Percentiles rank a stretch among this genome's conserved stretches.
Conservation (phyloP, 2,888 invertebrate species). For the Athrips mouffetella region DNA sequence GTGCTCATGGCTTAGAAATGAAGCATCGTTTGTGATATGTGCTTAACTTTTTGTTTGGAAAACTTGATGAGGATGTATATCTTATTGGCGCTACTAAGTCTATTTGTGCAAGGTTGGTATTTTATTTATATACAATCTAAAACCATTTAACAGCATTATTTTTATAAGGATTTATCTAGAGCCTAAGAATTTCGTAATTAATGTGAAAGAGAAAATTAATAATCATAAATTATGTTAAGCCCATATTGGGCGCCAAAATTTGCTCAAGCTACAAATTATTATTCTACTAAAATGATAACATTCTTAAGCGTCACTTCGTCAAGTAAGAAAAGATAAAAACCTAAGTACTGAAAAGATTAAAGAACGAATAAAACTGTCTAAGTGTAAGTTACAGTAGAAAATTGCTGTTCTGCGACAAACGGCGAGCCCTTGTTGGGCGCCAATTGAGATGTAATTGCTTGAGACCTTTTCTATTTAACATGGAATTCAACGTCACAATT, state of each 20-base stretch:
- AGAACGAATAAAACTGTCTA: background rate
- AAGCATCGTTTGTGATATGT: constrained; percentile 53
- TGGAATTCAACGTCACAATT: background rate
- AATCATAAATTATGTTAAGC: too few species aligned
- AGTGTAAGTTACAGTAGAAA: background rate
- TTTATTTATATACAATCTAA: too few species aligned
- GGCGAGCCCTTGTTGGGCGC: constrained; percentile 9
- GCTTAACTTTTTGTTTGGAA: constrained; percentile 53
- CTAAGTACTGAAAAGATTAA: background rate
- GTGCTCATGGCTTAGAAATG: constrained; percentile 31
- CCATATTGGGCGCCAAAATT: background rate
- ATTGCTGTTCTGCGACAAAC: constrained; percentile 2
- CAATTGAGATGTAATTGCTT: constrained; percentile 9
- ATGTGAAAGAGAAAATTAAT: too few species aligned
- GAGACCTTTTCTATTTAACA: constrained; percentile 1
- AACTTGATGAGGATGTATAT: constrained; percentile 67
- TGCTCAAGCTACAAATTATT: too few species aligned
- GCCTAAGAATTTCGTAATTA: too few species aligned
- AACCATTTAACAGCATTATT: too few species aligned
- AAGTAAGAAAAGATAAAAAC: too few species aligned
- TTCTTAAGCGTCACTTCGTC: too few species aligned
- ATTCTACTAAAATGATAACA: too few species aligned
- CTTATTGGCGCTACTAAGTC: constrained; percentile 56
- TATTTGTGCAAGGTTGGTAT: constrained; percentile 64
- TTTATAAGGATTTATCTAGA: too few species aligned